Conservation (phyloP, 2,888 invertebrate genomes). For the Trissoscelio sp. region DNA sequence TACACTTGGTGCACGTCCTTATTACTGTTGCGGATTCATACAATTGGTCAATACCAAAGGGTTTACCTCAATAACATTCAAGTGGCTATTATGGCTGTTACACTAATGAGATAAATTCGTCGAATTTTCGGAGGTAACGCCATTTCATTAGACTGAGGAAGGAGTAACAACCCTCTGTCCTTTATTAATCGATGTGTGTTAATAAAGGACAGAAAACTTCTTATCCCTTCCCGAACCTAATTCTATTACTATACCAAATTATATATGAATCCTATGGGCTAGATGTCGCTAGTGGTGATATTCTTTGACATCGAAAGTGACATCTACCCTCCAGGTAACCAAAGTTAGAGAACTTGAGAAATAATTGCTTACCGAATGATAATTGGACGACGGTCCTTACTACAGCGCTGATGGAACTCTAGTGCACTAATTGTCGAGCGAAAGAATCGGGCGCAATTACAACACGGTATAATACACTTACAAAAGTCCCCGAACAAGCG, state of each 20-base stretch:
- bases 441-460: conserved; percentile 14
- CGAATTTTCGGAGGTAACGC: conserved; percentile 22
- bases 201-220: neutral
- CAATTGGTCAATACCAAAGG: conserved; percentile 35
- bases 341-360: no score
- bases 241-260: no score
- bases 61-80: conserved; percentile 30
- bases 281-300: no score
- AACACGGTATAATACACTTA: conserved; percentile 5
- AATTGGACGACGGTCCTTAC: no score
- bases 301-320: no score
- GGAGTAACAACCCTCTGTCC: neutral
- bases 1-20: conserved; percentile 62
- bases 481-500: conserved; percentile 13
- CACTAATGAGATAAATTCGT: conserved; percentile 49
- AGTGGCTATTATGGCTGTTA: conserved; percentile 16
- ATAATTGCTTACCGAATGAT: no score
- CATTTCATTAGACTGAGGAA: neutral
- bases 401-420: neutral
- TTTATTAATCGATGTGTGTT: neutral
- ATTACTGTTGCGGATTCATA: conserved; percentile 39
- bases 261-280: no score
- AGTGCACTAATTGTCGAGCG: conserved; percentile 36
- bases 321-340: no score
- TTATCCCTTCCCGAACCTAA: neutral